A percentile compares a stretch with the other conserved stretches of the same genome.
These are phyloP conservation scores for Hypotaenidia okinawae DNA, from an alignment of 2,797 vertebrate genomes.

Conservation along the genomic window DNA sequence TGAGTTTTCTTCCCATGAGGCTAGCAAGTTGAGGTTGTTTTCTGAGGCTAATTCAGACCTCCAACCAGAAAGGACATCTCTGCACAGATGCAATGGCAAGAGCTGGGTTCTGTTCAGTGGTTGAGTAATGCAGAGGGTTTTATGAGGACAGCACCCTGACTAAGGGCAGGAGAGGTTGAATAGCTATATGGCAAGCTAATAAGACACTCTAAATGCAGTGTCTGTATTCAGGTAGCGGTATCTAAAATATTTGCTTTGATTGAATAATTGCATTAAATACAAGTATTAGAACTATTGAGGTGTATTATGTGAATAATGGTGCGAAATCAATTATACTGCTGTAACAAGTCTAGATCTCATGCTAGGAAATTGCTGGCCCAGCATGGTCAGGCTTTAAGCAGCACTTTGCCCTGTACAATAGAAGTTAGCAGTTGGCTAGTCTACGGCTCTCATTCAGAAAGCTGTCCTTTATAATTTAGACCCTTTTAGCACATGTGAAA, in stretches of 20 bases:
- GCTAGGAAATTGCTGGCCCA: background rate
- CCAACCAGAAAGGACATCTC: background rate
- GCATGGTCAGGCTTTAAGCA: background rate
- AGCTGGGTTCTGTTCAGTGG: background rate
- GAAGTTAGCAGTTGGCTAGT: background rate
- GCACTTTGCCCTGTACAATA: background rate
- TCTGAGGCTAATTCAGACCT: background rate
- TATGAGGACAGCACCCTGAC: background rate
- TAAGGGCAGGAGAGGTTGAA: background rate
- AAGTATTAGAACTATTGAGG: background rate
- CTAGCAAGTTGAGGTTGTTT: background rate
- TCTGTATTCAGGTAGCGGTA: background rate
- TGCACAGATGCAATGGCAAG: background rate
- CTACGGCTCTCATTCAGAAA: background rate
- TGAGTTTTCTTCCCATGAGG: background rate
- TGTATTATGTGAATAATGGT: background rate
- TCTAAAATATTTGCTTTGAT: conserved; percentile 26
- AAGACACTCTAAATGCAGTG: background rate
- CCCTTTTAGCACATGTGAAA: conserved; percentile 13
- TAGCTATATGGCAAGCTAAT: background rate
- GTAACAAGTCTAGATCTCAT: background rate
- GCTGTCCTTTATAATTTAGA: background rate
- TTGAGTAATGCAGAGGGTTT: background rate
- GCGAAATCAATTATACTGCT: background rate
- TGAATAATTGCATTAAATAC: conserved; percentile 30